Percentiles rank a stretch among this genome's conserved stretches.
phyloP scores from a whole-genome alignment of 2,888 invertebrate species.

The Cheilosia pagana region DNA sequence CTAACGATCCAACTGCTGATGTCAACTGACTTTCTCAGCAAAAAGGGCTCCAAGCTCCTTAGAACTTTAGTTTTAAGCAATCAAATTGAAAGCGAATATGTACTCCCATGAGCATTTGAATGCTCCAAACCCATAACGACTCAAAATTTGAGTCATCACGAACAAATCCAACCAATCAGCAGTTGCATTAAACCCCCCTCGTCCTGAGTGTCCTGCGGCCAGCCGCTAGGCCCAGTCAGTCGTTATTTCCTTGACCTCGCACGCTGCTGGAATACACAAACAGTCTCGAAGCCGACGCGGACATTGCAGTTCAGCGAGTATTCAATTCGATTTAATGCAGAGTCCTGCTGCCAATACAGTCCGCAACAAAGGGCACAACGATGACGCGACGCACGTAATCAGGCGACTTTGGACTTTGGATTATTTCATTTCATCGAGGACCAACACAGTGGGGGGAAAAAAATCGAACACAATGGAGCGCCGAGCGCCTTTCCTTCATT shows the following conservation, averaged over 20 bases:
- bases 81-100: too few relatives aligned
- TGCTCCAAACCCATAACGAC: too few relatives aligned
- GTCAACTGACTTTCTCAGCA: too few relatives aligned
- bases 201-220: constrained; percentile 10
- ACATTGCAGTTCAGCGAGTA: constrained; percentile 51
- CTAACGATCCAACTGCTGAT: too few relatives aligned
- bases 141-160: constrained; percentile 1
- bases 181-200: constrained; percentile 35
- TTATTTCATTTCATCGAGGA: constrained; percentile 50
- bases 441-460: constrained; percentile 6
- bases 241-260: constrained; percentile 55
- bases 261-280: constrained; percentile 48
- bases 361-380: constrained; percentile 9
- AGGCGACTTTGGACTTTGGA: constrained; percentile 52
- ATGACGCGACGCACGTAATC: constrained; percentile 59
- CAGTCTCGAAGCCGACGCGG: constrained; percentile 23
- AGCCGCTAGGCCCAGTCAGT: neutral
- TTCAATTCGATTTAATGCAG: constrained; percentile 68
- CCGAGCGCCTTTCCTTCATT: constrained; percentile 43
- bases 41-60: too few relatives aligned
- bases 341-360: neutral
- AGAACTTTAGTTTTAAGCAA: too few relatives aligned
- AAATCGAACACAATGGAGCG: constrained; percentile 47
- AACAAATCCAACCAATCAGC: constrained; percentile 15
- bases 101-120: too few relatives aligned